These are phyloP conservation scores for Zaprionus ghesquierei DNA, from an alignment of 1,140 invertebrate genomes.

Conservation along the genomic window DNA sequence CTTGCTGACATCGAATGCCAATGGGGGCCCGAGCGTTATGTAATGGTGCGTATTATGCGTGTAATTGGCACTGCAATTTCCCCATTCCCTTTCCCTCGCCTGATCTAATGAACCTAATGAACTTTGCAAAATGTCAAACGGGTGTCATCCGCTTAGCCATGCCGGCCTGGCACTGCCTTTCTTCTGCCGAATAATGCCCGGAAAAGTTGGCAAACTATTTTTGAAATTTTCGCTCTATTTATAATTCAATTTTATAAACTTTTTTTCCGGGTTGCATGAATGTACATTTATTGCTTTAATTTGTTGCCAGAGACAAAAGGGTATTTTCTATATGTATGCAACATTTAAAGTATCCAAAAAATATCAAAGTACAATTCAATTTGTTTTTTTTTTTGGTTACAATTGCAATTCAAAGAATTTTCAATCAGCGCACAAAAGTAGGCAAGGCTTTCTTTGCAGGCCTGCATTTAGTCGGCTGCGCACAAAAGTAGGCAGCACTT, in stretches of 20 bases:
- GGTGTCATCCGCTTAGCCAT: not conserved
- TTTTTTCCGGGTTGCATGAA: not conserved
- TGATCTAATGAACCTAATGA: conserved; percentile 47
- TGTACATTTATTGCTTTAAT: not conserved
- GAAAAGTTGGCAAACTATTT: conserved; percentile 9
- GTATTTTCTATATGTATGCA: not conserved
- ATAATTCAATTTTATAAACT: not conserved
- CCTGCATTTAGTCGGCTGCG: conserved; percentile 11
- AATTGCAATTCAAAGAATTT: not conserved
- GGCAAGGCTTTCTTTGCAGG: not conserved
- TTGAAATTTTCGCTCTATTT: not conserved
- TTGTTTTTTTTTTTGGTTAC: not conserved
- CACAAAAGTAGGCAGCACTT: conserved; percentile 37
- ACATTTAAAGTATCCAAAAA: not conserved
- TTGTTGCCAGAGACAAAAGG: not conserved
- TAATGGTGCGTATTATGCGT: conserved; percentile 72
- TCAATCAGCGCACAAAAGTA: not conserved
- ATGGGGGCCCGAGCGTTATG: conserved; percentile 31
- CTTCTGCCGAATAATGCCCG: not conserved
- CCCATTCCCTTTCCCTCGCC: not conserved
- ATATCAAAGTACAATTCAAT: not conserved
- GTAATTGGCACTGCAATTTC: conserved; percentile 70
- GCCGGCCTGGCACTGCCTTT: not conserved
- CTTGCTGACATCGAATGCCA: conserved; percentile 31
- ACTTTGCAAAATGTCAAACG: conserved; percentile 24